Base-by-base conservation (phyloP, 2,797 vertebrate genomes). In the Labroides dimidiatus region DNA sequence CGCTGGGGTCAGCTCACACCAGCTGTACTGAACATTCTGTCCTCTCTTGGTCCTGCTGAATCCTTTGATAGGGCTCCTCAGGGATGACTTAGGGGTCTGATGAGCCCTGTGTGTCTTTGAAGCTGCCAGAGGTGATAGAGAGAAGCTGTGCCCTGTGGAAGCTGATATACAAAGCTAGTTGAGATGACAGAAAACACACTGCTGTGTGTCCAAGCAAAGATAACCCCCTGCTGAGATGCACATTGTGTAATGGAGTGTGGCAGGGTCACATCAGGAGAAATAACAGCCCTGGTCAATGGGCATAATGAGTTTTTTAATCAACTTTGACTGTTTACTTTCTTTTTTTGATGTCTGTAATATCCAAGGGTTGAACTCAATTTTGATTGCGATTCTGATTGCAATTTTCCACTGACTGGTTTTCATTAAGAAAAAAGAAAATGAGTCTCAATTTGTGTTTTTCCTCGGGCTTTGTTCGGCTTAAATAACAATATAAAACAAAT, bases 61-160 rank as follows among this genome's bases (percentile, higher is more conserved):
- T 17, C 15, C 65, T 72, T 66, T 55, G 53, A 82, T 73, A 39
- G 39, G 19, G 20, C 41, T 39, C 15, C 30, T 49, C 3, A 14
- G 24, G 48, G 65, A 47, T 11, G 27, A 53, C 44, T 13, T 37
- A 33, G 30, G 45, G 44, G 6, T 54, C 36, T 13, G 72, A 50
- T 63, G 59, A 65, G 61, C 14, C 20, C 6, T 33, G 19, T 47
- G 39, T 54, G 44, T 63, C 53, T 76, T 68, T 76, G 42, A 64
- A 53, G 49, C 41, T 20, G 6, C 63, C 8, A 42, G 10, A 64
- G 56, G 56, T 63, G 37, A 67, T 11, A 23, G 9, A 33, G 16
- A 0, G 21, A 1, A 6, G 53, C 52, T 45, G 20, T 5, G 21
- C 14, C 14, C 45, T 48, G 17, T 61, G 42, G 49, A 19, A 17